Base-by-base conservation (phyloP, 2,113 vertebrate species). In the Pavo muticus region DNA sequence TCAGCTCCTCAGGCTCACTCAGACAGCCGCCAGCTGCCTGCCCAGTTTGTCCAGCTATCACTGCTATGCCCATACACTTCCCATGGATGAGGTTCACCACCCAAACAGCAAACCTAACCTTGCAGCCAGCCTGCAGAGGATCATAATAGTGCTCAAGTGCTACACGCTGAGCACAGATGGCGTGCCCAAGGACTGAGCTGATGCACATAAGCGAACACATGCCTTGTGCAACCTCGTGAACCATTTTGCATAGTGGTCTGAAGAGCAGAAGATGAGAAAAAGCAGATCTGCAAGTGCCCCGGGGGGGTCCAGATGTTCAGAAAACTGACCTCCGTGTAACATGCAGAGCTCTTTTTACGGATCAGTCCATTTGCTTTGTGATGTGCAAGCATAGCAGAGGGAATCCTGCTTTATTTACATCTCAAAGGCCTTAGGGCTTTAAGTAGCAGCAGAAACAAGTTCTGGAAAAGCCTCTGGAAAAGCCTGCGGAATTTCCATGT, bases 161-260 rank as follows among this genome's bases (percentile, higher is more conserved):
- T 35, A 29, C 14, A 1, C 10, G 3, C 17, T 9, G 79, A 17
- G 44, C 29, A n/a, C 21, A n/a, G 73, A 5, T 9, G 48, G 9
- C 3, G 17, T 24, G 17, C 19, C 21, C 42, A 35, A 4, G 14
- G 4, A 16, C 42, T 2, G 30, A 60, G 21, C n/a, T 42, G 44
- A 6, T 0, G 4, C 42, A 29, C 1, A 0, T 23, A 14, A 67
- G 68, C 35, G 47, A 50, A 25, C 27, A 39, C 6, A 1, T 19
- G 50, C 4, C 64, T 71, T 30, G 14, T 27, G 63, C 29, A 47
- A 30, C 63, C 79, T 74, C 48, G 6, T 6, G 44, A 47, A 32
- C 25, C n/a, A 8, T 30, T 91, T 54, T 75, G 39, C 39, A 25
- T 15, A 70, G 68, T 21, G 42, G 17, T 45, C 7, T 45, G 8